Conservation (phyloP, 2,797 vertebrate genomes). For the Karalla daura region DNA sequence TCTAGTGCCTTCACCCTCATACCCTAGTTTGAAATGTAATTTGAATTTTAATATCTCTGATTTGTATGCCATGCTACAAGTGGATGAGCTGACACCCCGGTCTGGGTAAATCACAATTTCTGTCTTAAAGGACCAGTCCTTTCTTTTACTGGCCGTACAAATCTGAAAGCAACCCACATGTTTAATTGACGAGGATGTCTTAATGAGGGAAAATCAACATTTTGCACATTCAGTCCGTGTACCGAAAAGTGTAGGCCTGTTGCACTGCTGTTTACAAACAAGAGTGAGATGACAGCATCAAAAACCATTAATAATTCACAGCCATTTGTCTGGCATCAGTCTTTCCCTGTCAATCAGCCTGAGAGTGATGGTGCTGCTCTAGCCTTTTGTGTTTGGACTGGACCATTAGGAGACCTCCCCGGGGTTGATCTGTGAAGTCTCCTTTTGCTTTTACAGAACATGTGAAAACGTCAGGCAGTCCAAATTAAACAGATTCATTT, state of each 20-base stretch:
- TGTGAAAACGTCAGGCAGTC: neutral
- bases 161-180: neutral
- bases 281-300: neutral
- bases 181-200: neutral
- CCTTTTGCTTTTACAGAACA: neutral
- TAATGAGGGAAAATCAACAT: neutral
- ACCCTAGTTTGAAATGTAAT: conserved; percentile 41
- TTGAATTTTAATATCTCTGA: conserved; percentile 55
- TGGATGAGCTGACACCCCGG: conserved; percentile 11
- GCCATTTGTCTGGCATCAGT: neutral
- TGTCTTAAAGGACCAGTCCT: conserved; percentile 11
- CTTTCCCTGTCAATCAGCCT: neutral
- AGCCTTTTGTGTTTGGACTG: neutral
- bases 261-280: neutral
- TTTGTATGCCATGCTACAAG: conserved; percentile 50
- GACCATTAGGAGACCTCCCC: neutral
- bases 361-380: neutral
- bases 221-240: neutral
- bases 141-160: conserved; percentile 1
- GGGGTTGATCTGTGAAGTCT: neutral
- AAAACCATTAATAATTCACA: neutral
- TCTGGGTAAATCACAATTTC: conserved; percentile 23
- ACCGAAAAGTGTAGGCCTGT: neutral
- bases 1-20: conserved; percentile 19
- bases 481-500: neutral